Percentiles rank a stretch among this genome's conserved stretches.
These are phyloP conservation scores for Pseudolycoriella hygida DNA, from an alignment of 2,888 invertebrate species.

Conservation along the genomic window DNA sequence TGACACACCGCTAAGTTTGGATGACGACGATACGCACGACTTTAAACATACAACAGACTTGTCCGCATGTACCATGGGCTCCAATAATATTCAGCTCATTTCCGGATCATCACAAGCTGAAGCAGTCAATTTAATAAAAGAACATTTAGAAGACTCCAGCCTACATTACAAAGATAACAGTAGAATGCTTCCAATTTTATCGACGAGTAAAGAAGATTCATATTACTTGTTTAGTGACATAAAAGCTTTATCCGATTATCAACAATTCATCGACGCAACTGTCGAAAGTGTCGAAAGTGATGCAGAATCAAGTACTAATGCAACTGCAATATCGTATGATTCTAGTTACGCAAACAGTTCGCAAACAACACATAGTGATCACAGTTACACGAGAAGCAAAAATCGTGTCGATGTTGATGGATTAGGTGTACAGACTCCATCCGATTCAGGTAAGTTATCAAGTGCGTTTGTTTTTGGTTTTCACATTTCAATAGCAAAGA, in stretches of 20 bases:
- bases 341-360: slow-evolving; percentile 2
- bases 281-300: slow-evolving; percentile 6
- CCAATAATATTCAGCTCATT: slow-evolving; percentile 18
- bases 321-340: slow-evolving; percentile 10
- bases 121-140: slow-evolving; percentile 20
- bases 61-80: slow-evolving; percentile 27
- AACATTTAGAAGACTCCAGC: slow-evolving; percentile 13
- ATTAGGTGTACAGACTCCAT: slow-evolving; percentile 70
- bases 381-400: slow-evolving; percentile 50
- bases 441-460: slow-evolving; percentile 63
- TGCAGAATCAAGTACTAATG: slow-evolving; percentile 11
- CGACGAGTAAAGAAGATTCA: neutral
- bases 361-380: slow-evolving; percentile 32
- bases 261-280: slow-evolving; percentile 9
- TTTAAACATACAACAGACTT: slow-evolving; percentile 26
- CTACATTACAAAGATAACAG: neutral
- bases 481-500: no score
- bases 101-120: slow-evolving; percentile 4
- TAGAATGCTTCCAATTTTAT: neutral
- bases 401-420: slow-evolving; percentile 36
- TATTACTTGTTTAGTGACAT: slow-evolving; percentile 5
- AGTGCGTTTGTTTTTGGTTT: no score
- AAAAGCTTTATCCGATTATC: slow-evolving; percentile 4
- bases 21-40: slow-evolving; percentile 21
- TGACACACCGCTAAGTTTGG: slow-evolving; percentile 22